Percentiles rank a stretch among this genome's conserved stretches.
Evolutionary conservation across 2,888 invertebrate genomes (phyloP).

Genomic region (Hirtodrosophila histrioides): DNA sequence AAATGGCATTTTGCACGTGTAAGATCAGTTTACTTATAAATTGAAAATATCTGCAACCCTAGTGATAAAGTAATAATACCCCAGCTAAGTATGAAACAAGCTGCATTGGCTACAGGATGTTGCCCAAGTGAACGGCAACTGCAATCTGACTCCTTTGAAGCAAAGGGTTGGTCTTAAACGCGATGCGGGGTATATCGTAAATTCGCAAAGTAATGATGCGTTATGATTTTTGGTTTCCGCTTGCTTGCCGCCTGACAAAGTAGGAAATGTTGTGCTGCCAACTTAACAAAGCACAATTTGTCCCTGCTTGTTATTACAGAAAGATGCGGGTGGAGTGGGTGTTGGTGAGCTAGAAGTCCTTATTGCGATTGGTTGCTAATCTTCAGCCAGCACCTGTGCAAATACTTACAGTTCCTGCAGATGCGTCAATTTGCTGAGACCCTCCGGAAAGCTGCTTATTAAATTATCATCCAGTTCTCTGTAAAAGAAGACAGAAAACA

Average conservation of each 20-base stretch:
- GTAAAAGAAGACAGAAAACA: slow-evolving; percentile 65
- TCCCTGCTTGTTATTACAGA: background rate
- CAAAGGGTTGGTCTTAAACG: background rate
- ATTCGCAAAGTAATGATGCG: slow-evolving; percentile 80
- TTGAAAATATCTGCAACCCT: background rate
- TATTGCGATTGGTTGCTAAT: slow-evolving; percentile 24
- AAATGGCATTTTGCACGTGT: too few relatives aligned
- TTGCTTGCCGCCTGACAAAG: slow-evolving; percentile 65
- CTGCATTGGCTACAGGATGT: slow-evolving; percentile 51
- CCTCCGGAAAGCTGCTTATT: slow-evolving; percentile 90
- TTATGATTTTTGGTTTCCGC: slow-evolving; percentile 80
- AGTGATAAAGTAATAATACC: slow-evolving; percentile 9
- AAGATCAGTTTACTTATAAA: too few relatives aligned
- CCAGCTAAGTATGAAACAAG: slow-evolving; percentile 9
- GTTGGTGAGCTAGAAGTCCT: too few relatives aligned
- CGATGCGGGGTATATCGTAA: slow-evolving; percentile 57
- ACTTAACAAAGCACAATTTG: slow-evolving; percentile 42
- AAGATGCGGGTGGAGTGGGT: too few relatives aligned
- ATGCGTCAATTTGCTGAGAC: slow-evolving; percentile 89
- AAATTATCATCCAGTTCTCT: slow-evolving; percentile 92
- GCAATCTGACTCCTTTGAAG: slow-evolving; percentile 10
- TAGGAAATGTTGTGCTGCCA: slow-evolving; percentile 59
- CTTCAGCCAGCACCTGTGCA: slow-evolving; percentile 57
- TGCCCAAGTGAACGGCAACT: slow-evolving; percentile 42
- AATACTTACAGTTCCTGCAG: slow-evolving; percentile 94